These are phyloP conservation scores for Melolontha melolontha DNA, from an alignment of 2,888 invertebrate species.

Conservation along the genomic window DNA sequence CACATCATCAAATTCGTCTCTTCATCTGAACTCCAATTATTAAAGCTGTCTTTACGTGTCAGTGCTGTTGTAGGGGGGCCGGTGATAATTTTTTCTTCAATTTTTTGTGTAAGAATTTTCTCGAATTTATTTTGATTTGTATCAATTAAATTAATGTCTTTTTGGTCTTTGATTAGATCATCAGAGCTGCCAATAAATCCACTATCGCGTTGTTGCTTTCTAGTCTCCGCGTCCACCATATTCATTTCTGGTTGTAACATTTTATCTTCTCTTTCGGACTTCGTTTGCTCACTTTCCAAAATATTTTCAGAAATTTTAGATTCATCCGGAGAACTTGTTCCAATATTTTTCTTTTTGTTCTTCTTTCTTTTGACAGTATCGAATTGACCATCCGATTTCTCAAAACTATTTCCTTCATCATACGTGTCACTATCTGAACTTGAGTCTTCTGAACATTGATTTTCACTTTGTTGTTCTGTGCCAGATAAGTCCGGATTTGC, in stretches of 20 bases:
- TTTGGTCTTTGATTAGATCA: slow-evolving; percentile 79
- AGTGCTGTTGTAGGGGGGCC: slow-evolving; percentile 71
- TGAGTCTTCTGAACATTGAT: slow-evolving; percentile 68
- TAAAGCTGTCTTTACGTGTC: slow-evolving; percentile 89
- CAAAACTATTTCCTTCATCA: slow-evolving; percentile 75
- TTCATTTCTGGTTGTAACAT: slow-evolving; percentile 68
- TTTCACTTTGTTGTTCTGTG: slow-evolving; percentile 58
- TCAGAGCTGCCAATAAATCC: slow-evolving; percentile 92
- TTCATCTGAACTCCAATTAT: slow-evolving; percentile 94
- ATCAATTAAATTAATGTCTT: slow-evolving; percentile 61
- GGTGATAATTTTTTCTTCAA: slow-evolving; percentile 17
- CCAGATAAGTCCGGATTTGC: slow-evolving; percentile 70
- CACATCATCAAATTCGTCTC: slow-evolving; percentile 96
- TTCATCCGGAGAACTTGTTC: slow-evolving; percentile 72
- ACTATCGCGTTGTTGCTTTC: slow-evolving; percentile 87
- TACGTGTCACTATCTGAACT: slow-evolving; percentile 81
- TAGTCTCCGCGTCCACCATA: slow-evolving; percentile 71
- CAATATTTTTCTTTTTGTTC: slow-evolving; percentile 73
- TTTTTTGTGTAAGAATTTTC: slow-evolving; percentile 10
- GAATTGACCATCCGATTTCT: slow-evolving; percentile 80
- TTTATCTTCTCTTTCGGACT: slow-evolving; percentile 76
- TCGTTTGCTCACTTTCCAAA: slow-evolving; percentile 72
- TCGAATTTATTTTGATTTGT: slow-evolving; percentile 45
- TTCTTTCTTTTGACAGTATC: slow-evolving; percentile 89
- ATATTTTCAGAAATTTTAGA: slow-evolving; percentile 66